Evolutionary conservation across 2,113 vertebrate species (phyloP), one percentile per base, ranked within the genome.

Genomic region (Vireo altiloquus): DNA sequence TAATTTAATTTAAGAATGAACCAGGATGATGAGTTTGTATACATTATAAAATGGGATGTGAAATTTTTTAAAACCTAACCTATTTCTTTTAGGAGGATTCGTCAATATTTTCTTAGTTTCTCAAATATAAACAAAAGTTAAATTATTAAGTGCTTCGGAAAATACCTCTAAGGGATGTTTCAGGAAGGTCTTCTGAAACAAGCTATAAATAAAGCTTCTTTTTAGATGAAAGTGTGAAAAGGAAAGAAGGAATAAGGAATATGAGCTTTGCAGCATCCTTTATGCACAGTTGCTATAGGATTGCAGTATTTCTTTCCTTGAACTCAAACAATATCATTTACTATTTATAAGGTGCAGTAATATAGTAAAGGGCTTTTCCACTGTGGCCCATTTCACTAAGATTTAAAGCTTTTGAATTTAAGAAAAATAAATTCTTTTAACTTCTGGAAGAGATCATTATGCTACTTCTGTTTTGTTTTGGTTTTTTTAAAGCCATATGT

Each of bases 281-380:
- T 95, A 63, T 63, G 75, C 63, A 56, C 40, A 28, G 63, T 56
- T 92, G 70, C 77, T 94, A 82, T 15, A 95, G 64, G 60, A 81
- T 92, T 86, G 92, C 66, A 94, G 53, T 94, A 86, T 94, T 97
- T 94, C 65, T 92, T 90, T 85, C 31, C 31, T 88, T 97, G 84
- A 90, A 60, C 75, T 92, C 86, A 95, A 61, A 79, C 3, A 10
- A 20, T 79, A 84, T 69, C 18, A 54, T 92, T 97, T 94, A 87
- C 47, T 97, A 74, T 97, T 96, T 97, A 90, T 96, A 76, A 92
- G 50, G 64, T 90, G 50, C 54, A 89, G 33, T 76, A 82, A 65
- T 87, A 35, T 88, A 35, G 44, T 94, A 94, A 95, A 94, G 47
- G 57, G 7, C 69, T 91, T 96, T 96, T 91, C 84, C 83, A 75